Percentiles rank a stretch among this genome's conserved stretches.
These are phyloP conservation scores for Melanerpes aurifrons DNA, from an alignment of 2,113 vertebrate genomes.

Conservation along the genomic window DNA sequence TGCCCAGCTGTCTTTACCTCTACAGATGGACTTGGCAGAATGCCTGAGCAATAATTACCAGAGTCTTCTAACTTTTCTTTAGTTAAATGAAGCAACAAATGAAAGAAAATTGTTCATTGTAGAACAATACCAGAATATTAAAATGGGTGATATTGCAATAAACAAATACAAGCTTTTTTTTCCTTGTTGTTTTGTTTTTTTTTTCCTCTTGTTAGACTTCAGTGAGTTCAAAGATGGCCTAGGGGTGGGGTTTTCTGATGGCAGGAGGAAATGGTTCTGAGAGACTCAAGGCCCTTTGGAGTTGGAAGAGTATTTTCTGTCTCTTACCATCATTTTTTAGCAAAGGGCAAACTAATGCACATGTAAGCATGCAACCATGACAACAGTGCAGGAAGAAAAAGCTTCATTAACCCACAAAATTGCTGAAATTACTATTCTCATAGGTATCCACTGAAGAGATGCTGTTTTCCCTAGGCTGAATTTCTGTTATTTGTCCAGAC, in stretches of 20 bases:
- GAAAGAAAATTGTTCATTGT: constrained; percentile 22
- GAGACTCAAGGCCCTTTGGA: neutral
- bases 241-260: neutral
- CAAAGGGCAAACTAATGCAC: constrained; percentile 59
- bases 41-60: neutral
- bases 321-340: constrained; percentile 36
- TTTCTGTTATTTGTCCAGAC: neutral
- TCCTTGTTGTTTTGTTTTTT: neutral
- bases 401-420: constrained; percentile 66
- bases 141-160: neutral
- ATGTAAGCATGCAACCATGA: constrained; percentile 62
- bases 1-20: constrained; percentile 8
- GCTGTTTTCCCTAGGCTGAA: neutral
- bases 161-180: neutral
- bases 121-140: neutral
- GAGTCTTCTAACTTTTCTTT: constrained; percentile 6
- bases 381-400: constrained; percentile 51
- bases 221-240: neutral
- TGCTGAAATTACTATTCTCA: constrained; percentile 54
- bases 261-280: neutral
- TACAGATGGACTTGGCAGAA: constrained; percentile 37
- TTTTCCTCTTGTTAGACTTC: neutral
- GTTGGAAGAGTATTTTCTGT: neutral
- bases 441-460: constrained; percentile 26
- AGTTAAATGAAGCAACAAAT: constrained; percentile 4